A percentile compares a stretch with the other conserved stretches of the same genome.
Conservation (phyloP, 92 coral and sea anemone genomes). For the Galaxea fascicularis region DNA sequence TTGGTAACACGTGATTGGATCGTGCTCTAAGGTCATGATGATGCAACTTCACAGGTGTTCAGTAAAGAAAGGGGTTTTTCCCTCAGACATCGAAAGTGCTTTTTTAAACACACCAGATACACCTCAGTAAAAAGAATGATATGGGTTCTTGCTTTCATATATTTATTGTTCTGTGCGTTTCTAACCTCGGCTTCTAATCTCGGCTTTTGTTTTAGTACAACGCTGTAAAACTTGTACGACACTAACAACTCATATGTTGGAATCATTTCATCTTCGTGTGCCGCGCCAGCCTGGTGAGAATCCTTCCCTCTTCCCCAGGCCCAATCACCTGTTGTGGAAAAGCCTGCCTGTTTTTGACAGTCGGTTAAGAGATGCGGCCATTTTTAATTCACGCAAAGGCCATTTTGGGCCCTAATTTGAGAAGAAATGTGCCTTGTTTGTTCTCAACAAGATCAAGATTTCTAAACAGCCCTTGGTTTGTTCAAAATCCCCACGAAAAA, state of each 20-base stretch:
- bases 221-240: not conserved
- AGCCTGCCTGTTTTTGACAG: slow-evolving; percentile 18
- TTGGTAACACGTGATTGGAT: not conserved
- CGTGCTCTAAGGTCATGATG: not conserved
- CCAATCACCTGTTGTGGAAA: not conserved
- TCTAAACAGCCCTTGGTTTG: not conserved
- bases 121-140: not conserved
- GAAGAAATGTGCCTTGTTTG: not conserved
- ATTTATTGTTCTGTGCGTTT: no score
- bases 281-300: not conserved
- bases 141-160: no score
- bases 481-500: not conserved
- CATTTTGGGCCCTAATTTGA: no score
- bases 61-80: not conserved
- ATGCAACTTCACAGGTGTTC: not conserved
- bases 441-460: not conserved
- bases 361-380: no score
- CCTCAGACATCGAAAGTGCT: not conserved
- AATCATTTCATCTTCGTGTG: no score
- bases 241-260: not conserved
- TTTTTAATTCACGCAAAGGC: no score
- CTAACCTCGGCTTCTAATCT: not conserved
- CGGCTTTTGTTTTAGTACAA: not conserved
- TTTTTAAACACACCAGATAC: not conserved
- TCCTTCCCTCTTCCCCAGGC: not conserved